Evolutionary conservation across 1,140 invertebrate species (phyloP), one percentile per base, ranked within the genome.

Genomic region (Drosophila watanabei): DNA sequence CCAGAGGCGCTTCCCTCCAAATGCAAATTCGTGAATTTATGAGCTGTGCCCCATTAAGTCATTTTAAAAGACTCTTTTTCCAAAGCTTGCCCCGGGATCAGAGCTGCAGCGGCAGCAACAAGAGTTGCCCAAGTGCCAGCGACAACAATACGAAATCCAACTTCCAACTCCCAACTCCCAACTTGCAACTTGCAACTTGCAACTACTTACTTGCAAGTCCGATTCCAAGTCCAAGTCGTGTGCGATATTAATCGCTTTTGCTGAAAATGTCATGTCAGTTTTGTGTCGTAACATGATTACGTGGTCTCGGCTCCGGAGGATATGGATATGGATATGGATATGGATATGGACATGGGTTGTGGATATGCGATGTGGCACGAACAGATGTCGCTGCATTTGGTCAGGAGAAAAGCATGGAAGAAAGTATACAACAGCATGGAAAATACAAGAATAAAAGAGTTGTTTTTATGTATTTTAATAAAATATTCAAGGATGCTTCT

Each of bases 11-110:
- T 89, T 89, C 85, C 85, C 78, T 62, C 85, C 80, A 57, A 78
- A 83, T 75, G 89, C 90, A 92, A 92, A 92, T 92, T 92, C 82
- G 82, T 86, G 79, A 92, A 92, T 92, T 92, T 92, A 92, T 92
- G 90, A 92, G 82, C 85, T 90, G 75, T 89, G 82, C 63, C 69
- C 90, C 89, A 92, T 92, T 92, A 92, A 92, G 89, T 92, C 89
- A 92, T 92, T 92, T 92, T 82, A 82, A 85, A 78, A 78, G 85
- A 89, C 78, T 91, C 73, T 81, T 79, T 88, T 80, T 80, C 54
- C 58, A 30, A 33, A 48, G 35, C 24, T 60, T 20, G 66, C 78
- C 85, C 70, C 78, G 51, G 54, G 68, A 39, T 57, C 54, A 57
- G 46, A 14, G 13, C 20, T 62, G 52, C 78, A 48, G 18, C 48